phyloP scores from a whole-genome alignment of 2,888 invertebrate species.

The Diabrotica balteata region DNA sequence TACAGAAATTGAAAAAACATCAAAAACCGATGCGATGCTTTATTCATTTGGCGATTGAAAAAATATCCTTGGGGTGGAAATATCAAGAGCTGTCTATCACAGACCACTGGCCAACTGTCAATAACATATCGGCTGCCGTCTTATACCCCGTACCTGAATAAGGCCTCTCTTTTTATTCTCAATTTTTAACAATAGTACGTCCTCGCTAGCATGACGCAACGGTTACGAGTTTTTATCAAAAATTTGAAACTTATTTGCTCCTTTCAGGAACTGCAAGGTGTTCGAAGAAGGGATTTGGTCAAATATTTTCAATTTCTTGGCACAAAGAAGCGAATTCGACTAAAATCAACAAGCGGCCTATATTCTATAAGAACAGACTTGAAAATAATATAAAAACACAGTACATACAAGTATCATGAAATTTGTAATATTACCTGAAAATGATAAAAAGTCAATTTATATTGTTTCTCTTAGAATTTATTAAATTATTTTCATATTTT shows the following conservation, averaged over 20 bases:
- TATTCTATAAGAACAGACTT: no score
- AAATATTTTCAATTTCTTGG: neutral
- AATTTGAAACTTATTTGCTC: constrained; percentile 8
- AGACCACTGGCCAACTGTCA: constrained; percentile 54
- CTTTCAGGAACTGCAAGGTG: neutral
- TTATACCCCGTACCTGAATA: constrained; percentile 28
- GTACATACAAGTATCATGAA: no score
- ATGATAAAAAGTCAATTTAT: no score
- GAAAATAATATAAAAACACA: no score
- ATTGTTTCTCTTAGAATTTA: no score
- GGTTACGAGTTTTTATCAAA: constrained; percentile 3
- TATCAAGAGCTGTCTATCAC: constrained; percentile 50
- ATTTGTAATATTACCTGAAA: no score
- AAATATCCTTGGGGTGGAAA: constrained; percentile 46
- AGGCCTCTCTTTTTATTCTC: constrained; percentile 22
- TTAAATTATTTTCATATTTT: no score
- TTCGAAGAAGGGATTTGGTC: neutral
- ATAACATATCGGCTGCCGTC: constrained; percentile 40
- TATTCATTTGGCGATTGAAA: constrained; percentile 51
- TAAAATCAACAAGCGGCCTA: no score
- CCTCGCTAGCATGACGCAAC: constrained; percentile 12
- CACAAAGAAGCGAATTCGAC: no score
- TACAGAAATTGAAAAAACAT: constrained; percentile 56
- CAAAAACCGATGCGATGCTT: constrained; percentile 47
- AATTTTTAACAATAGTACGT: constrained; percentile 18